Base-by-base conservation (phyloP, 2,113 vertebrate species). In the Corythornis madagascariensis region DNA sequence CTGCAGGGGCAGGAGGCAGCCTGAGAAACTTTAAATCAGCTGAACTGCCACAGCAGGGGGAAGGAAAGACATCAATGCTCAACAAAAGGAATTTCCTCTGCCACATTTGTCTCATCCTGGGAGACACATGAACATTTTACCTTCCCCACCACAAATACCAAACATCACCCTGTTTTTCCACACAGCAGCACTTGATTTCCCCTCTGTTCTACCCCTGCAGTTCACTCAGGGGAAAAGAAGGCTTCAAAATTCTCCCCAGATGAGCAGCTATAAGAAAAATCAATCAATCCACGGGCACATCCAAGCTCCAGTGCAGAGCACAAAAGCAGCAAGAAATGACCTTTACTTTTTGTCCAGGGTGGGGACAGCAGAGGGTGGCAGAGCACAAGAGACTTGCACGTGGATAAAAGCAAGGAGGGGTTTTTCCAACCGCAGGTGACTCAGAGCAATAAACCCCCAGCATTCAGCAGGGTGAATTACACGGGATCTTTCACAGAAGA, bases 21-120 rank as follows among this genome's bases (percentile, higher is more conserved):
- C 60, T 11, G 50, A 55, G 3, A 33, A 72, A 31, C 3, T 13
- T 56, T 55, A 61, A 65, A 52, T 15, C 3, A 89, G 38, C n/a
- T 31, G 16, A 66, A 56, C 12, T 52, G n/a, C 48, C 9, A 31
- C 33, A 75, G 57, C 8, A 2, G 3, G 10, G 13, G 17, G 24
- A 26, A 81, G 3, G 7, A 3, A 47, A 53, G 80, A 6, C 9
- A 1, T 4, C 64, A 85, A 55, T 4, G 50, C 0, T 1, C 7
- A 50, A 50, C 19, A 40, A 61, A 33, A 6, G 20, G 29, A 0
- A 56, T 63, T 60, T 67, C 5, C 50, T 66, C 38, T 43, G 35
- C 29, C 16, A 7, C 2, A 53, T 22, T 28, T 45, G 16, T 8
- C 57, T 77, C 19, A 60, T 65, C 35, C 43, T 40, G 3, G 6